phyloP scores from a whole-genome alignment of 2,797 vertebrate species.

The Lagodon rhomboides region DNA sequence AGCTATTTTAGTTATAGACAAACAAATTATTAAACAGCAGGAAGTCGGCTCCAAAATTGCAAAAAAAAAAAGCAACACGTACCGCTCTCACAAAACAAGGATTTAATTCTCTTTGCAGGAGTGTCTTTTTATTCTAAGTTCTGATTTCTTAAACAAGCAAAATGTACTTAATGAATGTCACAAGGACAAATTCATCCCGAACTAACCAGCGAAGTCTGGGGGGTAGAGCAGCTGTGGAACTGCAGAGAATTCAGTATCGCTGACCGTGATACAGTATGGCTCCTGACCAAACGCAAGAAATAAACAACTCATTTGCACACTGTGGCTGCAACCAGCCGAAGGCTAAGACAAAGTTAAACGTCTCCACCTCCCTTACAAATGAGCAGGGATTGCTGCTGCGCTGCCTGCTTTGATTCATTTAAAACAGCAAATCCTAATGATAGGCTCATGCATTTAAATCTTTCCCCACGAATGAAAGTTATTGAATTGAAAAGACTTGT shows the following conservation, averaged over 20 bases:
- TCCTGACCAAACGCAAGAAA: neutral
- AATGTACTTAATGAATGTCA: neutral
- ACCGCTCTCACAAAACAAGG: slow-evolving; percentile 8
- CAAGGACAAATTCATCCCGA: neutral
- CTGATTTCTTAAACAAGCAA: neutral
- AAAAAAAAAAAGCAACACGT: slow-evolving; percentile 30
- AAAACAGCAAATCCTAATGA: neutral
- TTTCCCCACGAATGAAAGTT: neutral
- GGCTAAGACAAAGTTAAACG: neutral
- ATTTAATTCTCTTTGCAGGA: slow-evolving; percentile 11
- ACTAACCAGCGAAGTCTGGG: neutral
- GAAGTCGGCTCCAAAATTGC: slow-evolving; percentile 47
- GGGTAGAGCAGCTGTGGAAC: neutral
- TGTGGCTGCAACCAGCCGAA: neutral
- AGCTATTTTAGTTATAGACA: slow-evolving; percentile 61
- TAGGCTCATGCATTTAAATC: neutral
- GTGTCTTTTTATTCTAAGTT: neutral
- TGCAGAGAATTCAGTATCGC: neutral
- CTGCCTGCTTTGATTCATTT: neutral
- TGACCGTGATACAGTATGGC: neutral
- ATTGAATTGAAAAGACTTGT: neutral
- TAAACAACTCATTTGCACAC: neutral
- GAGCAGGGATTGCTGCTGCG: neutral
- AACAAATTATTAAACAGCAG: slow-evolving; percentile 66
- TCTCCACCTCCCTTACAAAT: neutral